Evolutionary conservation across 2,113 vertebrate genomes (phyloP).

Genomic region (Phalacrocorax aristotelis): DNA sequence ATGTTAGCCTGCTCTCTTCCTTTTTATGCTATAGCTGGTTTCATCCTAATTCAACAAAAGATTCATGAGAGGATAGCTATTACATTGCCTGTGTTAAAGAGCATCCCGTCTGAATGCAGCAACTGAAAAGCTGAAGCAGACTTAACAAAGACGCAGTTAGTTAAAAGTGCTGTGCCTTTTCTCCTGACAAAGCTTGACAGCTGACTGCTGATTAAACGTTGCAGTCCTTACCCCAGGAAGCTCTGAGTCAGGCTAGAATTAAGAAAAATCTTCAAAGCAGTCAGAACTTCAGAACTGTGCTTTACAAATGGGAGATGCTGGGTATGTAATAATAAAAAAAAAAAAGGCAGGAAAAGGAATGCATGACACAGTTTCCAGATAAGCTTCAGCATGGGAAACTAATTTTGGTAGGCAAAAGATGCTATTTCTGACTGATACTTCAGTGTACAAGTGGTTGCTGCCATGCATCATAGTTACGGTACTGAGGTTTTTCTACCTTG

Average conservation of each 20-base stretch:
- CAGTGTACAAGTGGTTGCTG: neutral
- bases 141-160: neutral
- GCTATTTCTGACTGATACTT: neutral
- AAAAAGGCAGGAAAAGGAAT: neutral
- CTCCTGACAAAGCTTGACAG: neutral
- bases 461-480: accelerated
- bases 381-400: neutral
- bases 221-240: neutral
- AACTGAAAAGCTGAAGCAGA: neutral
- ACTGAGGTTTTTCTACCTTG: accelerated
- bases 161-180: neutral
- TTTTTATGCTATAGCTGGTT: neutral
- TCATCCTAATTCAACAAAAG: neutral
- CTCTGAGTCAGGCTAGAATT: neutral
- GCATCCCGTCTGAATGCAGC: neutral
- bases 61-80: neutral
- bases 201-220: neutral
- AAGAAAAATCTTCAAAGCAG: neutral
- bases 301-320: neutral
- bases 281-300: neutral
- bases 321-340: neutral
- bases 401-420: neutral
- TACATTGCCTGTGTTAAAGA: neutral
- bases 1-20: neutral
- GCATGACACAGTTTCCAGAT: neutral